Conservation (phyloP, 2,888 invertebrate genomes). For the Lithophane socia region DNA sequence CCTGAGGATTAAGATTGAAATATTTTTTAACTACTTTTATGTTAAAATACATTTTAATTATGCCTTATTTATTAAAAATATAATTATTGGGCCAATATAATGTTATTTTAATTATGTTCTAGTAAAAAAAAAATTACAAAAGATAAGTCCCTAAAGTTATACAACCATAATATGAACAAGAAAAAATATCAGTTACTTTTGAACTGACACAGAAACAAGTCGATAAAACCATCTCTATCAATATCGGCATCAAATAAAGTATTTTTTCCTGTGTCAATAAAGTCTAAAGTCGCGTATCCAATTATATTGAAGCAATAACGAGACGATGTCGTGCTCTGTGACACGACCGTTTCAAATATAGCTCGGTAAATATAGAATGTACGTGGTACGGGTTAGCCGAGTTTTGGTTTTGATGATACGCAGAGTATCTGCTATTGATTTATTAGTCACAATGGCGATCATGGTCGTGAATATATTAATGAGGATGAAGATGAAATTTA, state of each 20-base stretch:
- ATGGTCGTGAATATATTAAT: conserved; percentile 26
- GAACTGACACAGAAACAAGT: conserved; percentile 18
- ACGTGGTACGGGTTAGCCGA: conserved; percentile 75
- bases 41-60: background rate
- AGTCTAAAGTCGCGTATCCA: conserved; percentile 70
- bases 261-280: conserved; percentile 63
- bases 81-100: background rate
- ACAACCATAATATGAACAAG: background rate
- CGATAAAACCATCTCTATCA: conserved; percentile 29
- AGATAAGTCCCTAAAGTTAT: background rate
- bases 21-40: background rate
- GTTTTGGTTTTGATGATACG: conserved; percentile 64
- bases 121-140: background rate
- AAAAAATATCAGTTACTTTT: conserved; percentile 2
- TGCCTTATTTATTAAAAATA: background rate
- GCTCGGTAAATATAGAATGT: conserved; percentile 82
- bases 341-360: conserved; percentile 85
- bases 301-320: conserved; percentile 68
- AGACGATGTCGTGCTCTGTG: conserved; percentile 84
- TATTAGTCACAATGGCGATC: conserved; percentile 49
- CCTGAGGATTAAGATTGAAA: background rate
- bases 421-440: conserved; percentile 63
- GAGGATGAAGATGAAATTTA: conserved; percentile 2
- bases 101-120: background rate
- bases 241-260: conserved; percentile 49